Evolutionary conservation across 2,888 invertebrate genomes (phyloP), one percentile per base, ranked within the genome.

Genomic region (Chesias legatella): DNA sequence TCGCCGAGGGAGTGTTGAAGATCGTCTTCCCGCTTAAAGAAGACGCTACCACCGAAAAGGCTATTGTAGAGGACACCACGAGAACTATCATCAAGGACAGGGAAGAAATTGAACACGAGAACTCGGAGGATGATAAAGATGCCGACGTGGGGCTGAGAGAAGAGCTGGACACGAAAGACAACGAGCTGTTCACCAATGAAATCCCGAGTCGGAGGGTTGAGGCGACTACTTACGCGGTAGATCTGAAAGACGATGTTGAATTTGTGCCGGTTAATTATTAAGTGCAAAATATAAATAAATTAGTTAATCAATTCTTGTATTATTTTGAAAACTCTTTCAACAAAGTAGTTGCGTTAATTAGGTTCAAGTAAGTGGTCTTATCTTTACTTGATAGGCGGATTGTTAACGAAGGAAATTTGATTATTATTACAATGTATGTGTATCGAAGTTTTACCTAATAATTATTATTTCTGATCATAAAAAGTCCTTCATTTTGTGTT

Each of bases 221-320:
- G 57, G 78, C 78, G 0, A 83, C 85, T 0, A 85, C 82, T 0
- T 82, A 85, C 48, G 67, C 81, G 0, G 81, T 85, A 0, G 77
- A 82, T 35, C 40, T 80, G 10, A 78, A 74, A 10, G 63, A 77
- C 32, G 79, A 83, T 5, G 56, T 75, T 0, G 85, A 85, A 33
- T 84, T 85, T 43, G 79, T 85, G 7, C 79, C 83, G 1, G 62
- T 79, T 8, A 62, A 51, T 28, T 73, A 67, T 52, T 62, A 63
- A 37, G 31, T 47, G 43, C 8, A 9, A 24, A 29, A 23, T 8
- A 36, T 3, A 13, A 29, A 9, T 1, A 23, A 13, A 5, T 29
- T 10, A 30, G 7, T 22, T 1, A 17, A 17, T 3, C 13, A 17
- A 17, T 17, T 7, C 7, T 22, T 22, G 22, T 6, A 1, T 22